Conservation (phyloP, 2,888 invertebrate genomes). For the Bibio marci region DNA sequence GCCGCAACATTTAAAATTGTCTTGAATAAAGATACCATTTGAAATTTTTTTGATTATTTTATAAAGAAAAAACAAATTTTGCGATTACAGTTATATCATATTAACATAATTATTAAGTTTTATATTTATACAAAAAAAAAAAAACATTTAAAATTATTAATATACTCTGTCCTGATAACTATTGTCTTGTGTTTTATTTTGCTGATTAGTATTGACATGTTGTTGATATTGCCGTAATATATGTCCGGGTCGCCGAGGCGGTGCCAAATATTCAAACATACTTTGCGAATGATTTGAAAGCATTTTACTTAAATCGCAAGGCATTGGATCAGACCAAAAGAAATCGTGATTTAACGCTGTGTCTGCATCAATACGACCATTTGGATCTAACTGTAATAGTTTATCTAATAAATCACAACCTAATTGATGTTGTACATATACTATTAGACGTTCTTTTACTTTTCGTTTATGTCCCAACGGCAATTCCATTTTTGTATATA, state of each 20-base stretch:
- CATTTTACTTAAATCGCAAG: constrained; percentile 80
- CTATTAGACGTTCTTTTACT: constrained; percentile 68
- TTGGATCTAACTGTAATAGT: constrained; percentile 79
- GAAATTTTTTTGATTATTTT: no score
- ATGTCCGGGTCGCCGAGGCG: constrained; percentile 52
- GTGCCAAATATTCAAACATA: constrained; percentile 88
- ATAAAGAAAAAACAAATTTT: no score
- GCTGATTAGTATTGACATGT: constrained; percentile 28
- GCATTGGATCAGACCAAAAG: constrained; percentile 97
- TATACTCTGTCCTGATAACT: constrained; percentile 78
- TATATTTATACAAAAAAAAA: no score
- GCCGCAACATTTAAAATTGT: no score
- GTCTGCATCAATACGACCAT: constrained; percentile 75
- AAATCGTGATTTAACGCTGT: constrained; percentile 93
- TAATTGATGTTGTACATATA: constrained; percentile 78
- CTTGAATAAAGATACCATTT: no score
- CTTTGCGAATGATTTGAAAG: constrained; percentile 74
- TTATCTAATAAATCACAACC: constrained; percentile 90
- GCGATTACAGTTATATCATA: no score
- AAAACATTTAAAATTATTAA: no score
- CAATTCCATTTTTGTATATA: constrained; percentile 76
- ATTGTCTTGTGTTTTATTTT: constrained; percentile 50
- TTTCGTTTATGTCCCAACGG: constrained; percentile 74
- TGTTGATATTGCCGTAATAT: constrained; percentile 53
- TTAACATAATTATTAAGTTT: no score